These are phyloP conservation scores for Drosophila quinaria DNA, from an alignment of 2,888 invertebrate species.

Conservation along the genomic window DNA sequence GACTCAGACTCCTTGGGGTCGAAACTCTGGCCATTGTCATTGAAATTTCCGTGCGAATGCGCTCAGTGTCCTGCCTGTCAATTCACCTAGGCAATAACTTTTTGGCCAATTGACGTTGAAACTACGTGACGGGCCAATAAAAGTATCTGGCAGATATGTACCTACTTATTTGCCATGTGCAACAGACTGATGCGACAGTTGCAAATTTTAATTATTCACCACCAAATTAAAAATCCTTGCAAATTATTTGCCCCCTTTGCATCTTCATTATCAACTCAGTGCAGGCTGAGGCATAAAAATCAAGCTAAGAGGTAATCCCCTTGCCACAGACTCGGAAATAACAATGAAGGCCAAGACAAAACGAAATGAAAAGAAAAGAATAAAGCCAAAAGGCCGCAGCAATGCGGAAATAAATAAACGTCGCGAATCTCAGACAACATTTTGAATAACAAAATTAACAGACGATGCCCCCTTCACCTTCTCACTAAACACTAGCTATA, in stretches of 20 bases:
- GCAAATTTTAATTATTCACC: conserved; percentile 69
- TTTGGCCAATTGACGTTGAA: conserved; percentile 82
- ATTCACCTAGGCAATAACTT: conserved; percentile 63
- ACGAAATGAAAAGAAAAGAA: conserved; percentile 23
- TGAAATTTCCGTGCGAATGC: conserved; percentile 84
- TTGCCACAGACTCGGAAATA: conserved; percentile 17
- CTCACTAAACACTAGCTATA: background rate
- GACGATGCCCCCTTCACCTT: conserved; percentile 14
- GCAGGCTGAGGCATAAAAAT: conserved; percentile 67
- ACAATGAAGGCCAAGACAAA: conserved; percentile 71
- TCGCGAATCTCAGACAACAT: conserved; percentile 77
- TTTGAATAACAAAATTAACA: conserved; percentile 85
- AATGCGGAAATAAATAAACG: conserved; percentile 85
- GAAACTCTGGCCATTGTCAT: conserved; percentile 61
- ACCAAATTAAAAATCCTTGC: conserved; percentile 62
- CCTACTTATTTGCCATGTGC: conserved; percentile 67
- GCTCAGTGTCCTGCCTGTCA: conserved; percentile 63
- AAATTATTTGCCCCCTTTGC: conserved; percentile 3
- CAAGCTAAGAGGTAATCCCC: conserved; percentile 44
- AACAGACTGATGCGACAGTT: conserved; percentile 34
- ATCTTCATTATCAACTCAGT: conserved; percentile 63
- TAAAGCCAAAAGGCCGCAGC: conserved; percentile 62
- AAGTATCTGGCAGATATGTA: conserved; percentile 51
- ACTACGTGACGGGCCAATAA: conserved; percentile 71
- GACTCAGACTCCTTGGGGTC: conserved; percentile 46